Base-by-base conservation (phyloP, 2,888 invertebrate species). In the Leptinotarsa tumamoca region DNA sequence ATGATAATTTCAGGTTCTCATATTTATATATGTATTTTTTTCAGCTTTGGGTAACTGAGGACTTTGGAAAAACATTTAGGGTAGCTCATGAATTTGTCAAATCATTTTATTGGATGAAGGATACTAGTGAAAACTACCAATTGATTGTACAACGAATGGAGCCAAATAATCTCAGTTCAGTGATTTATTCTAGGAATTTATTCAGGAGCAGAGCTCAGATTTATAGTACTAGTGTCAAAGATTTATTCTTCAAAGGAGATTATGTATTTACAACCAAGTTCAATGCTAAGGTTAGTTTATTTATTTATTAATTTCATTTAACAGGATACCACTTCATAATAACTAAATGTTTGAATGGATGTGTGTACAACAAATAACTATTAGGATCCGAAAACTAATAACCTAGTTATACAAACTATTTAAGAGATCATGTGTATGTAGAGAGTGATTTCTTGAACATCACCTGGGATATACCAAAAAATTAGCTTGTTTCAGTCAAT, bases 261-360 rank as follows among this genome's bases (percentile, higher is more conserved):
- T 97, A 94, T 87, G 93, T 96, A 92, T 96, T 97, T 88, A 95
- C 94, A 0, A 94, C 95, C 0, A 93, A 92, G 85, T 92, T 92
- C 85, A 79, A 77, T 66, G 90, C 89, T 81, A 90, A 91, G 89
- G 94, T 94, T 85, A 90, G 91, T 87, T 43, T 23, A 33, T 33
- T 33, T 7, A 33, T 33, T 33, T 33, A 13, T 3, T 43, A 0
- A 43, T 43, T 13, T 43, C 43, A 43, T 13, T 43, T 10, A 43
- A 43, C 10, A 0, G 10, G 43, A 2, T 43, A 3, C 13, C 43
- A 43, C 43, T 43, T 43, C 3, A 43, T 13, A 43, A 10, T 43
- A 7, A 33, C 33, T 33, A 33, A 7, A 7, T 7, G 33, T 33
- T 33, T 33, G 5, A 33, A 7, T 7, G 7, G 33, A 33, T 33